Evolutionary conservation across 2,888 invertebrate species (phyloP), one percentile per base, ranked within the genome.

Genomic region (Athalia cordata): DNA sequence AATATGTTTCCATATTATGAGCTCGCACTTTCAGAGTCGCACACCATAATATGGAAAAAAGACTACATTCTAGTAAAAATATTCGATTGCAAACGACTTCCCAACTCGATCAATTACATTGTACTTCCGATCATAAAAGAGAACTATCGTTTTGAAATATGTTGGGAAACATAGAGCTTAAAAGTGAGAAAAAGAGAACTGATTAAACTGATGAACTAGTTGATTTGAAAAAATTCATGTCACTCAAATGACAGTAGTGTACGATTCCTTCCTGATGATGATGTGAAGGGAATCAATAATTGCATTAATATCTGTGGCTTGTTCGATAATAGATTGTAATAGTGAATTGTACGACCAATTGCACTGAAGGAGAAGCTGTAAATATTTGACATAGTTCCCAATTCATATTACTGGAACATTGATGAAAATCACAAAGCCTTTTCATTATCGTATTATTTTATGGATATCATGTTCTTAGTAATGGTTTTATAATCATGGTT

Each of bases 401-500:
- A 47, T 75, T 64, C 43, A 8, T 8, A 62, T 62, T 62, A 62
- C 11, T 50, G 11, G 52, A 64, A 72, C 11, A 11, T 13, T 13
- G 9, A 59, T 72, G 59, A 72, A 59, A 59, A 59, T 45, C 50
- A 29, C 61, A 50, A 62, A 75, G 50, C 61, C 15, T 45, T 49
- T 61, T 61, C 45, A 29, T 64, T 5, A 43, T 43, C 29, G 75
- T 75, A 62, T 75, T 75, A 75, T 49, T 64, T 75, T 64, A 43
- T 52, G 62, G 64, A 75, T 75, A 13, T 59, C 43, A 50, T 72
- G 47, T 72, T 45, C 45, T n/a, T 7, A 55, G 4, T 52, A 3
- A 47, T 70, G 6, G n/a, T 68, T 72, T n/a, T 72, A 7, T 45
- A 4, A 50, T 59, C 47, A 68, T 68, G 68, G 68, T 15, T 68